Percentiles rank a stretch among this genome's conserved stretches.
These are phyloP conservation scores for Chlamydotis undulata DNA, from an alignment of 2,113 vertebrate species.

Conservation along the genomic window DNA sequence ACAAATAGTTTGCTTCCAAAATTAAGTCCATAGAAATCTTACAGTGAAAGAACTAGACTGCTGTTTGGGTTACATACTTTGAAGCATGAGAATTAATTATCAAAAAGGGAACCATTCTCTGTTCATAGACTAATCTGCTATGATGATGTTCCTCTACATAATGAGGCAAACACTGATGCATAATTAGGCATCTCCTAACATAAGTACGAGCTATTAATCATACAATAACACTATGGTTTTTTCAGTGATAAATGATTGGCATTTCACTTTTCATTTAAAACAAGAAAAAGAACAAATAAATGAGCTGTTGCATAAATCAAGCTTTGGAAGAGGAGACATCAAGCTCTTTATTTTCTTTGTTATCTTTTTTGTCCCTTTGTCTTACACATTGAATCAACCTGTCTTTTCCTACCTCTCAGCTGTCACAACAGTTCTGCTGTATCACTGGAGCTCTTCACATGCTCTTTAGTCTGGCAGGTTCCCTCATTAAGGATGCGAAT, in stretches of 20 bases:
- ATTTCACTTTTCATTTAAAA: slow-evolving; percentile 55
- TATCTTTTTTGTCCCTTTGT: slow-evolving; percentile 33
- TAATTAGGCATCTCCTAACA: slow-evolving; percentile 73
- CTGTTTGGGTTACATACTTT: neutral
- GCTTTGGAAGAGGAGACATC: slow-evolving; percentile 17
- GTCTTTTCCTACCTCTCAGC: neutral
- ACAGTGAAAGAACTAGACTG: neutral
- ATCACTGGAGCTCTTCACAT: neutral
- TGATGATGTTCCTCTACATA: slow-evolving; percentile 54
- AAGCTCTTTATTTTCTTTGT: neutral
- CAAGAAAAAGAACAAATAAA: slow-evolving; percentile 26
- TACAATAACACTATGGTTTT: slow-evolving; percentile 43
- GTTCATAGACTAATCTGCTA: slow-evolving; percentile 54
- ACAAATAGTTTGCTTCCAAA: neutral
- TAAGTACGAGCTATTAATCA: slow-evolving; percentile 63
- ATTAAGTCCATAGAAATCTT: neutral
- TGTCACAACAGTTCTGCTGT: slow-evolving; percentile 45
- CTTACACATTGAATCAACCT: slow-evolving; percentile 24
- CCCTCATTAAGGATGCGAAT: slow-evolving; percentile 1
- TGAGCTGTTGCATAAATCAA: slow-evolving; percentile 26
- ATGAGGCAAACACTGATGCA: slow-evolving; percentile 59
- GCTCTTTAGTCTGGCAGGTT: neutral
- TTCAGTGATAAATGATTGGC: slow-evolving; percentile 4
- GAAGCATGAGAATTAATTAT: slow-evolving; percentile 34
- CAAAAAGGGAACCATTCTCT: slow-evolving; percentile 33